phyloP scores from a whole-genome alignment of 2,797 vertebrate genomes.

The Cercopithecus hamlyni region DNA sequence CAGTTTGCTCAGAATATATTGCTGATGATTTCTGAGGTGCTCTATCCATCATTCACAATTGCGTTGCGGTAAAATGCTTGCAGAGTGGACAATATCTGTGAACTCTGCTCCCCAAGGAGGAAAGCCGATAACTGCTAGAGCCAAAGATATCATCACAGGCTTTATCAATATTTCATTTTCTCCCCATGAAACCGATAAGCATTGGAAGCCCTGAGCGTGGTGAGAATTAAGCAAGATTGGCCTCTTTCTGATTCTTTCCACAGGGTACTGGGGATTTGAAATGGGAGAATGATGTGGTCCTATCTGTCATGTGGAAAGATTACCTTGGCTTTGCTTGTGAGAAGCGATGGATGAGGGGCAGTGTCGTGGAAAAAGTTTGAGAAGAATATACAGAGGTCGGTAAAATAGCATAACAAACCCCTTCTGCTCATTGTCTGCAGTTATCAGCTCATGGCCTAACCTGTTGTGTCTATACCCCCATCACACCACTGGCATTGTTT shows the following conservation, averaged over 20 bases:
- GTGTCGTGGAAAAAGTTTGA: too few species aligned
- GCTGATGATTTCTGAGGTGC: neutral
- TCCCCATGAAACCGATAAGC: neutral
- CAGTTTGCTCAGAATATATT: neutral
- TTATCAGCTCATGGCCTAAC: accelerated
- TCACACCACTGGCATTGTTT: accelerated
- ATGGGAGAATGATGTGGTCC: too few species aligned
- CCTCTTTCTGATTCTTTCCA: neutral
- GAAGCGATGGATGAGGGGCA: accelerated
- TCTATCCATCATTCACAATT: neutral
- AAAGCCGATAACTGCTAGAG: neutral
- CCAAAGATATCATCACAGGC: neutral
- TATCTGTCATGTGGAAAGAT: neutral
- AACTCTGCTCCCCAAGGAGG: neutral
- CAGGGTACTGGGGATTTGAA: neutral
- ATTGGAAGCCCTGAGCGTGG: neutral
- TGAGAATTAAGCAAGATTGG: neutral
- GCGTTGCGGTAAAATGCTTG: neutral
- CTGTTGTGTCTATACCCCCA: accelerated
- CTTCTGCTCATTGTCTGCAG: accelerated
- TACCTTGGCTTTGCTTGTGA: neutral
- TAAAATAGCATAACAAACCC: accelerated
- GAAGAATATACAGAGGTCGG: neutral
- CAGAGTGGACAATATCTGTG: neutral
- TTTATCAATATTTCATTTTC: neutral